Base-by-base conservation (phyloP, 1,140 invertebrate species). In the Drosophila kepulauana region DNA sequence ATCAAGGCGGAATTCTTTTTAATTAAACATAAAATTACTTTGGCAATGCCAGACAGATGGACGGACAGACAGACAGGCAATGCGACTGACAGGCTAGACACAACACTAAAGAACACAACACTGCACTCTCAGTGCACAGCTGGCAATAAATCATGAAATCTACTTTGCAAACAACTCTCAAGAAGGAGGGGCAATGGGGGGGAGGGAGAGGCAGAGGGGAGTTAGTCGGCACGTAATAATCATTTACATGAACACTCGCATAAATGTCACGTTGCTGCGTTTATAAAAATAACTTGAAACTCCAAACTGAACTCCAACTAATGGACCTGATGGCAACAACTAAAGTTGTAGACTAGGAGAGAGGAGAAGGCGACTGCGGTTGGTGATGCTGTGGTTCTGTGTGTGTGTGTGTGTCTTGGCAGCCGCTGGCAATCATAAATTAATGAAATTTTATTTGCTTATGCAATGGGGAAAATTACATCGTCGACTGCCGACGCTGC, bases 371-470 rank as follows among this genome's bases (percentile, higher is more conserved):
- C 3, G 20, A 15, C 30, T 48, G 20, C 3, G 41, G n/a, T 43
- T 59, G 69, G 28, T 41, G 28, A 11, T n/a, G 13, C 10, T 65
- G 61, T 45, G 56, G 56, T 41, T 69, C 57, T 52, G 20, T 20
- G 20, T 20, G 2, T 20, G 20, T 20, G 20, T 20, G 20, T 20
- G 28, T 75, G 43, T 30, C 58, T 57, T 57, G 67, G 43, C 62
- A n/a, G 76, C 84, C 84, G 58, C 64, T 84, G 85, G 84, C 84
- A 84, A 81, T 87, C 73, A 87, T 88, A 88, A 81, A 88, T 88
- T 88, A 88, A 89, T 89, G 85, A 88, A 87, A 84, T 87, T 87
- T 88, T 87, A 88, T 88, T 88, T 88, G 81, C 85, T 89, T 89
- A 88, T 89, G 85, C 85, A 88, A 88, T 89, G 85, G 79, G 67